These are phyloP conservation scores for Iguana delicatissima DNA, from an alignment of 2,797 vertebrate species.

Conservation along the genomic window DNA sequence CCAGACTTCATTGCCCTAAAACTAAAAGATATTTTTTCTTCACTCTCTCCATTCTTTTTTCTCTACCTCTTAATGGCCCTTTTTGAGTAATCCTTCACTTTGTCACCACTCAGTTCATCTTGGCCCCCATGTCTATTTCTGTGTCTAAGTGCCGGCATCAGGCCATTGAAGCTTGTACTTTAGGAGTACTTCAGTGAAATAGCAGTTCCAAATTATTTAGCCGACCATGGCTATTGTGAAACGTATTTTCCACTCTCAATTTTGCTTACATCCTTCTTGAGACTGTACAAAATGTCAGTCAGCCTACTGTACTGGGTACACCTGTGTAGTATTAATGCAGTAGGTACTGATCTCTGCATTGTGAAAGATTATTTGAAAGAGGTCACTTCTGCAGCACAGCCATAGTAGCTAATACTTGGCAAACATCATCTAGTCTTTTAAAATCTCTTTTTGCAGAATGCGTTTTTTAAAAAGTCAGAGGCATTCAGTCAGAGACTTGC, in stretches of 20 bases:
- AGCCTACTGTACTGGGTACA: neutral
- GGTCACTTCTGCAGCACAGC: neutral
- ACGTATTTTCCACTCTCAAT: neutral
- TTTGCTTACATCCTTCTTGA: neutral
- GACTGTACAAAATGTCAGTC: neutral
- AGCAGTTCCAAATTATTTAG: neutral
- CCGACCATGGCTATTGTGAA: neutral
- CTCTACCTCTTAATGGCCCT: neutral
- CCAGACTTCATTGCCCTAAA: neutral
- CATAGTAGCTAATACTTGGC: neutral
- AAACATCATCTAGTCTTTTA: neutral
- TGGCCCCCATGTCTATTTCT: neutral
- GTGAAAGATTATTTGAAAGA: neutral
- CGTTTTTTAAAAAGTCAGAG: neutral
- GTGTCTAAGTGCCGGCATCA: neutral
- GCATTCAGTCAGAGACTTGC: neutral
- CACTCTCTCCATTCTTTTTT: neutral
- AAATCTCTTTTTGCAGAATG: neutral
- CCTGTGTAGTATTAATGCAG: neutral
- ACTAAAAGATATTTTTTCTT: neutral
- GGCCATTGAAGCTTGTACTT: neutral
- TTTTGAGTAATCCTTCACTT: neutral
- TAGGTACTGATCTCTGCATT: neutral
- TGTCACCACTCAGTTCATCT: neutral
- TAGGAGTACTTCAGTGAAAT: neutral